These are phyloP conservation scores for Spilosoma lubricipeda DNA, from an alignment of 2,888 invertebrate species.

Conservation along the genomic window DNA sequence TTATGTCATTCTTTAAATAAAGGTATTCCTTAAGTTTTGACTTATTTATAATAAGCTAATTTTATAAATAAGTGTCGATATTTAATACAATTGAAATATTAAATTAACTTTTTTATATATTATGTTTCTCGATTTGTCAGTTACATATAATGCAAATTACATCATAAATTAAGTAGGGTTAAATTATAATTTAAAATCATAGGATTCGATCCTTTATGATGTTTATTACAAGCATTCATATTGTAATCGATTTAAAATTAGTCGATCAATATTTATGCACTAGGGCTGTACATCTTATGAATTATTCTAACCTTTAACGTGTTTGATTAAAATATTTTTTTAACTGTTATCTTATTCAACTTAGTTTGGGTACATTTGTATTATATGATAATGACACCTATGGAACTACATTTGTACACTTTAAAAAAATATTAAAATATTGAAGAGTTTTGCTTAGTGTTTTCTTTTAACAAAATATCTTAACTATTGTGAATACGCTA, in stretches of 20 bases:
- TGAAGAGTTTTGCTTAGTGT: too few species aligned
- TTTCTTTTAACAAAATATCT: too few species aligned
- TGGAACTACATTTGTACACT: neutral
- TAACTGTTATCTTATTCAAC: neutral
- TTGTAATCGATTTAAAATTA: constrained; percentile 48
- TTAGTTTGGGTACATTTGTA: neutral
- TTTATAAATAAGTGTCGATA: neutral
- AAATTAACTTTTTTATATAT: neutral
- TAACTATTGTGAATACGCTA: too few species aligned
- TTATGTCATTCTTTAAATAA: neutral
- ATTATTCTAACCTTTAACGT: constrained; percentile 36
- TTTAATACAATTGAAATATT: neutral
- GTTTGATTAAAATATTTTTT: constrained; percentile 5
- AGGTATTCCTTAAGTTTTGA: neutral
- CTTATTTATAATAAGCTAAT: neutral
- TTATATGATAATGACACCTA: neutral
- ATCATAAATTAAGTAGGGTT: constrained; percentile 8
- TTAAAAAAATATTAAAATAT: neutral
- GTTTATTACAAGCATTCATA: constrained; percentile 40
- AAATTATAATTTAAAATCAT: neutral
- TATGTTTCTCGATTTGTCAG: constrained; percentile 20
- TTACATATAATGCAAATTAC: constrained; percentile 17
- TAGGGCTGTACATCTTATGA: constrained; percentile 31
- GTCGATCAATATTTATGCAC: constrained; percentile 40
- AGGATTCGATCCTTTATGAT: constrained; percentile 35